Base-by-base conservation (phyloP, 2,888 invertebrate genomes). In the Drosophila conformis region DNA sequence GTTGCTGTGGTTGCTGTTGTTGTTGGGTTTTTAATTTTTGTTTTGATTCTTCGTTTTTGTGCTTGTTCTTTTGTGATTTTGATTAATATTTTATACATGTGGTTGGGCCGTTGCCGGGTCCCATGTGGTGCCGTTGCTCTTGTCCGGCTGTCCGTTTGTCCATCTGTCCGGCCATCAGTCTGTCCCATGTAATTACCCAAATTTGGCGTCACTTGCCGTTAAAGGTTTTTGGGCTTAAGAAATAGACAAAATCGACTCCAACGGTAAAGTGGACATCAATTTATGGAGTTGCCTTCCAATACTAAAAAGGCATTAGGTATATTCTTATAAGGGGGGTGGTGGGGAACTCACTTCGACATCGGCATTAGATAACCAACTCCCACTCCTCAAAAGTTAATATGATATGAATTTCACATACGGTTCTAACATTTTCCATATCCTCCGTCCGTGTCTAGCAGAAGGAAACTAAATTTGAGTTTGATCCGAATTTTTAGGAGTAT, bases 181-280 rank as follows among this genome's bases (percentile, higher is more conserved):
- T 66, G 68, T 76, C 81, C 73, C 75, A 63, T 75, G 81, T 87
- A 87, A 87, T 87, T 87, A 85, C 78, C 82, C 85, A 87, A 87
- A 87, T 87, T 87, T 87, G 82, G 85, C 87, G 89, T 85, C 83
- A 85, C 79, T 89, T 89, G 79, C 87, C 87, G 76, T 84, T 84
- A 81, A 83, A 80, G 77, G 74, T 79, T 81, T 77, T 69, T 53
- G 66, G 58, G 58, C 51, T 65, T 59, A 61, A 60, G 40, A 51
- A 64, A 56, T 76, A 82, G 62, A 69, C 78, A 69, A 73, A 66
- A 74, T 68, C 40, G 57, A 60, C 57, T 57, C 51, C 69, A 85
- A 82, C 86, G 86, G 84, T 87, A 78, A 63, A 74, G 52, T 73
- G 73, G 60, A 64, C 76, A 73, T 82, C 67, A 60, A 71, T 56